Conservation (phyloP, 2,888 invertebrate species). For the Calliphora vomitoria region DNA sequence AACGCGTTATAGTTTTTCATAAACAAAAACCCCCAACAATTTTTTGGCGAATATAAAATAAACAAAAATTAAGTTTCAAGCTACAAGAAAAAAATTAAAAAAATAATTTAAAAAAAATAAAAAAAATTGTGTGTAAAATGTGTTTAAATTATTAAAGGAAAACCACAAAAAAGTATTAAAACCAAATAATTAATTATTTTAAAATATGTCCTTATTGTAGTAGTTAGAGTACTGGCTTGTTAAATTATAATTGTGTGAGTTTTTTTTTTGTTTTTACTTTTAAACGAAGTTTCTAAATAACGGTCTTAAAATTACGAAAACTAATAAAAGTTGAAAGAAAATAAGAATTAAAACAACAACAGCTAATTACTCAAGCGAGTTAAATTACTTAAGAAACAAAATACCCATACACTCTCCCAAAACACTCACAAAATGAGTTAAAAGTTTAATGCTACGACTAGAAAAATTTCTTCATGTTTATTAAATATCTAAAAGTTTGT, state of each 20-base stretch:
- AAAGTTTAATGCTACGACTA: constrained; percentile 21
- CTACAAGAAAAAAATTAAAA: background rate
- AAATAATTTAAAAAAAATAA: no score
- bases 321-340: background rate
- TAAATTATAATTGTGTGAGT: background rate
- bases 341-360: background rate
- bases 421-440: constrained; percentile 1
- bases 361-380: background rate
- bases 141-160: background rate
- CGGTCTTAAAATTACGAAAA: constrained; percentile 10
- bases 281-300: background rate
- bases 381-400: constrained; percentile 12
- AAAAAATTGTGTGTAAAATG: background rate
- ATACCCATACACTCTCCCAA: background rate
- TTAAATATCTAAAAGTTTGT: constrained; percentile 43
- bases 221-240: no score
- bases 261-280: background rate
- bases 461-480: constrained; percentile 28
- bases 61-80: background rate
- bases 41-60: constrained; percentile 42
- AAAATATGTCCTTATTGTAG: no score
- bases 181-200: no score
- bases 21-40: background rate
- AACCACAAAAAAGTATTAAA: no score
- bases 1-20: constrained; percentile 40